These are phyloP conservation scores for Mactromeris polynyma DNA, from an alignment of 2,888 invertebrate species.

Conservation along the genomic window DNA sequence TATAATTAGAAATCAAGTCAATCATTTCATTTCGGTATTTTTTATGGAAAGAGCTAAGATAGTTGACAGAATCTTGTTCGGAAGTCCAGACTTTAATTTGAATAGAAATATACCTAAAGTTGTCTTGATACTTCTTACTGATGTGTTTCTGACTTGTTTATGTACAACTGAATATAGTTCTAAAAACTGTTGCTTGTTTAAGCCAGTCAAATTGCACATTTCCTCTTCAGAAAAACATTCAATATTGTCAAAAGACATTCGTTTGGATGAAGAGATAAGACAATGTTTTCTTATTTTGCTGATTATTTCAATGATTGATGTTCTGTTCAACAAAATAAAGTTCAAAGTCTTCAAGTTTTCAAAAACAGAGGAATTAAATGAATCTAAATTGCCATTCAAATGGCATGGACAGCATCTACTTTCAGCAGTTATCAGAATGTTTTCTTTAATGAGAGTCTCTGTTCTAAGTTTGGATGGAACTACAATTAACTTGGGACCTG, in stretches of 20 bases:
- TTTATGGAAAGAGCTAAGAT: no score
- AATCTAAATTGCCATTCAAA: background rate
- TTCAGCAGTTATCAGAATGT: conserved; percentile 23
- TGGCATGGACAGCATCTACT: conserved; percentile 40
- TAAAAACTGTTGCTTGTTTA: background rate
- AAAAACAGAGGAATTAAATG: background rate
- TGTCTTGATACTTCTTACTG: background rate
- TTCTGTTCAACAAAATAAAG: conserved; percentile 21
- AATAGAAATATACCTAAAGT: background rate
- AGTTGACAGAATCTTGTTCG: background rate
- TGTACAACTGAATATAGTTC: background rate
- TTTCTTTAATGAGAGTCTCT: conserved; percentile 20
- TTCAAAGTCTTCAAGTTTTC: background rate
- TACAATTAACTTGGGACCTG: conserved; percentile 40
- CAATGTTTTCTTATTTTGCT: background rate
- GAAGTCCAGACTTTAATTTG: background rate
- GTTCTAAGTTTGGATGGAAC: background rate
- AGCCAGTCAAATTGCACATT: background rate
- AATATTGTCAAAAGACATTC: background rate
- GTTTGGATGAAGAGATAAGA: background rate
- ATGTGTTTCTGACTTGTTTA: background rate
- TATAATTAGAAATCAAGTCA: no score
- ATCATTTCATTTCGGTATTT: no score
- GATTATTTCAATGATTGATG: conserved; percentile 1
- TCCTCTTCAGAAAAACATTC: background rate